phyloP scores from a whole-genome alignment of 2,888 invertebrate species.

The Drosophila formosana region DNA sequence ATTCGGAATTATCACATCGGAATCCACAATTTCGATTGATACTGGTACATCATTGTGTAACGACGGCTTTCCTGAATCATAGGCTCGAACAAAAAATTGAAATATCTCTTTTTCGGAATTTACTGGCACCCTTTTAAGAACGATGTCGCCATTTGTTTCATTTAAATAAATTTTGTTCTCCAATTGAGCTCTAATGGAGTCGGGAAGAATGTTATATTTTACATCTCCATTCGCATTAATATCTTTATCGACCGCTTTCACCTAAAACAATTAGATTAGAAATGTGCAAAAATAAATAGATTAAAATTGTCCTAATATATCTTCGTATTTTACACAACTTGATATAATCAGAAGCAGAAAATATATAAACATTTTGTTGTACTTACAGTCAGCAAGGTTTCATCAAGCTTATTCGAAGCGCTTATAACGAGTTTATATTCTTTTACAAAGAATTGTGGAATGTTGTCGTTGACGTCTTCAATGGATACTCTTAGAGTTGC shows the following conservation, averaged over 20 bases:
- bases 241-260: conserved; percentile 92
- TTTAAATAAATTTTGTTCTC: conserved; percentile 91
- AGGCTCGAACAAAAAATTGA: conserved; percentile 95
- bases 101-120: conserved; percentile 89
- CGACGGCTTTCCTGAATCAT: conserved; percentile 91
- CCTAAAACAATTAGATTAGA: conserved; percentile 79
- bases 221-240: conserved; percentile 90
- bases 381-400: conserved; percentile 87
- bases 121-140: conserved; percentile 27
- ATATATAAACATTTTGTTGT: not conserved
- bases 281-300: not conserved
- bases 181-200: conserved; percentile 88
- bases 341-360: not conserved
- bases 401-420: conserved; percentile 87
- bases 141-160: conserved; percentile 83
- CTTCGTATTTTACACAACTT: not conserved
- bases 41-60: conserved; percentile 94
- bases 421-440: conserved; percentile 92
- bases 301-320: not conserved
- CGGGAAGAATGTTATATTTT: conserved; percentile 90
- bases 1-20: conserved; percentile 89
- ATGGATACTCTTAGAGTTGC: conserved; percentile 92
- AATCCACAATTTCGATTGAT: conserved; percentile 91
- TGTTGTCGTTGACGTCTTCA: conserved; percentile 93
- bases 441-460: conserved; percentile 90